phyloP scores from a whole-genome alignment of 2,888 invertebrate genomes.

The Acrocyrtus sp. region DNA sequence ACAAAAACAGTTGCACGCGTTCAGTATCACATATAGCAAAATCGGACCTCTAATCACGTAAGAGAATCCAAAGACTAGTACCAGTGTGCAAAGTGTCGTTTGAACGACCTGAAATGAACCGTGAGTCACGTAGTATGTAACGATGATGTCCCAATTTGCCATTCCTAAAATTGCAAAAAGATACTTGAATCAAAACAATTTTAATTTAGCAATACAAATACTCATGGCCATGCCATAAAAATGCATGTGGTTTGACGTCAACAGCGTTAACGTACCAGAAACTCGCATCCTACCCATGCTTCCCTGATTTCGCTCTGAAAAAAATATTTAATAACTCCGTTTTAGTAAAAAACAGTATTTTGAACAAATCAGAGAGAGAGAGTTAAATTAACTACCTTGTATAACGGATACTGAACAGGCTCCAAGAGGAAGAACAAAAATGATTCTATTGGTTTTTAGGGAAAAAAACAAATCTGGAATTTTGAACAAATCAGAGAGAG shows the following conservation, averaged over 20 bases:
- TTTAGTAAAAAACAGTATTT: too few relatives aligned
- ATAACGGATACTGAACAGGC: conserved; percentile 23
- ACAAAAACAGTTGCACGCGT: conserved; percentile 8
- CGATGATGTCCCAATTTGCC: conserved; percentile 24
- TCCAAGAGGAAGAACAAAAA: conserved; percentile 28
- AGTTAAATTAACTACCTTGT: conserved; percentile 18
- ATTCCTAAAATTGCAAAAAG: not conserved
- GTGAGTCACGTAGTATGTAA: conserved; percentile 25
- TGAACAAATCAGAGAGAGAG: too few relatives aligned
- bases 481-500: too few relatives aligned
- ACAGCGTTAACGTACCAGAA: not conserved
- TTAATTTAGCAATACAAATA: not conserved
- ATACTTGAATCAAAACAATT: not conserved
- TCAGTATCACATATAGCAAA: conserved; percentile 6
- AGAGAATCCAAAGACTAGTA: conserved; percentile 17
- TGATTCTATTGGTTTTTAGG: too few relatives aligned
- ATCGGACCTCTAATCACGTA: conserved; percentile 29
- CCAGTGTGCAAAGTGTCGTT: conserved; percentile 11
- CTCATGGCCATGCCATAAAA: not conserved
- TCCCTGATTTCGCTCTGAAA: not conserved
- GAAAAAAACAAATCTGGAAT: not conserved
- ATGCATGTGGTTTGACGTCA: too few relatives aligned
- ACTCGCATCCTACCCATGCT: conserved; percentile 22
- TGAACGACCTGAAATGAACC: conserved; percentile 29
- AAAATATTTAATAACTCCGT: not conserved